Evolutionary conservation across 2,888 invertebrate species (phyloP), one percentile per base, ranked within the genome.

Genomic region (Venustoraphidia nigricollis): DNA sequence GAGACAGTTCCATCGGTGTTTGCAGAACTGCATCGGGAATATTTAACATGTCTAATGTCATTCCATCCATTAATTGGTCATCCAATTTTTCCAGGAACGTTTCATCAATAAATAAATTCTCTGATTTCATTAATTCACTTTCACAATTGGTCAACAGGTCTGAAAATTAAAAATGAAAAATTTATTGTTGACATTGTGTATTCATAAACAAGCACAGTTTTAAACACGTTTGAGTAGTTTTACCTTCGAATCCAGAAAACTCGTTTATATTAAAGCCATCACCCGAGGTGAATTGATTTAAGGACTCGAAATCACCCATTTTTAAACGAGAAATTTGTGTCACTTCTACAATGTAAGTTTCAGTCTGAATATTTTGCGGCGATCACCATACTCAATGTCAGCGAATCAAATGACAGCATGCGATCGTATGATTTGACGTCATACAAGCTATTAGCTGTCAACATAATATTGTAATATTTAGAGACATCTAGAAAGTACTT

Each of bases 191-290:
- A 42, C 41, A 46, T 39, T 44, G 40, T 36, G 9, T 45, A 50
- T 39, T 50, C 40, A 46, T 34, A 14, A 14, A 13, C 36, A 41
- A 43, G 6, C 43, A 42, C 37, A 47, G 36, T 42, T 43, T 42
- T 48, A 45, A 49, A 47, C 10, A 49, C 17, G 17, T 52, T 50
- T 13, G 17, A 49, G 41, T 46, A 46, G 51, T 62, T 66, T 66
- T 70, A 81, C 83, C 83, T 66, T 83, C 81, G 55, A 83, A 73
- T 61, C 79, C 81, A 56, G 75, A 71, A 42, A 83, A 71, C 59
- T 82, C 83, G 53, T 75, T 75, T 36, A 81, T 69, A 64, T 78
- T 79, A 60, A 81, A 81, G 46, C 74, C 76, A 57, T 78, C 77
- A 54, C 59, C 64, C 6, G 66, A 54, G 49, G 66, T 60, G 59